These are phyloP conservation scores for Magallana ariakensis DNA, from an alignment of 1,140 invertebrate species.

Conservation along the genomic window DNA sequence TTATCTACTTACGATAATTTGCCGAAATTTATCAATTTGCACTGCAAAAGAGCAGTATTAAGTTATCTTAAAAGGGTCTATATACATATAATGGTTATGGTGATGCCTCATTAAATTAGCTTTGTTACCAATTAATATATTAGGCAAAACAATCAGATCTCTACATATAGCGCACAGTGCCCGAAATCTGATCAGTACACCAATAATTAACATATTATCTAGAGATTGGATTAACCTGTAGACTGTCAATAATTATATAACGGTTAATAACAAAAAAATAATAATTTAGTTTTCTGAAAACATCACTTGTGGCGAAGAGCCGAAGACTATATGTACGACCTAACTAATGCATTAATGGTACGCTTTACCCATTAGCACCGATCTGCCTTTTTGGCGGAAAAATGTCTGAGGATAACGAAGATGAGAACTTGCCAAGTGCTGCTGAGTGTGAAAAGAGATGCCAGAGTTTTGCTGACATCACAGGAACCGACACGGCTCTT, in stretches of 20 bases:
- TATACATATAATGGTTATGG: too few species aligned
- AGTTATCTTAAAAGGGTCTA: too few species aligned
- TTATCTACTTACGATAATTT: too few species aligned
- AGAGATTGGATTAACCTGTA: background rate
- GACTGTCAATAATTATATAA: background rate
- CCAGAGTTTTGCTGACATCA: slow-evolving; percentile 81
- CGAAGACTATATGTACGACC: background rate
- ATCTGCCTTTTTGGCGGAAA: slow-evolving; percentile 14
- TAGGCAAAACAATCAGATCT: too few species aligned
- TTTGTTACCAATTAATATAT: too few species aligned
- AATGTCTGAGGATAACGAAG: slow-evolving; percentile 53
- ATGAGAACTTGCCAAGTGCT: slow-evolving; percentile 74
- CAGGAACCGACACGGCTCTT: slow-evolving; percentile 81
- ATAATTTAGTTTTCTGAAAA: too few species aligned
- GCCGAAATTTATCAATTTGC: too few species aligned
- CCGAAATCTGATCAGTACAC: background rate
- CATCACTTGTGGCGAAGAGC: too few species aligned
- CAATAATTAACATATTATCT: background rate
- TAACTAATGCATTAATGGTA: background rate
- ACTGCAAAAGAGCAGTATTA: too few species aligned
- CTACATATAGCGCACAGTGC: too few species aligned
- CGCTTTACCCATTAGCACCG: background rate
- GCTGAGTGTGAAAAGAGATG: slow-evolving; percentile 80
- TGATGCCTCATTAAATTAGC: too few species aligned
- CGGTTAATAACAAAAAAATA: too few species aligned